Percentiles rank a stretch among this genome's conserved stretches.
Evolutionary conservation across 2,113 vertebrate species (phyloP).

Genomic region (Perognathus longimembris): DNA sequence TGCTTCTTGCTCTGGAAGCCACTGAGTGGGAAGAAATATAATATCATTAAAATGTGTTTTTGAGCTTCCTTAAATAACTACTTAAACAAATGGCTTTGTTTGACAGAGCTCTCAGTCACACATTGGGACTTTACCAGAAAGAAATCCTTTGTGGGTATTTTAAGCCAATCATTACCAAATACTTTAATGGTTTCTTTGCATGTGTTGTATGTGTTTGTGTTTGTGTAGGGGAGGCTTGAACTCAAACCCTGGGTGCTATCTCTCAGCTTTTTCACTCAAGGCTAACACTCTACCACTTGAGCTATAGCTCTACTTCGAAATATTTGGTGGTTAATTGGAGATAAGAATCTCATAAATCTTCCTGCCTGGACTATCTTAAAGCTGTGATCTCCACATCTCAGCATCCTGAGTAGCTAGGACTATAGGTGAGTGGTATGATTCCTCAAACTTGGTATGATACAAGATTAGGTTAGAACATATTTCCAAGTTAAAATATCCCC

Average conservation of each 20-base stretch:
- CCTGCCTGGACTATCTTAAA: too few relatives aligned
- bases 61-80: conserved; percentile 9
- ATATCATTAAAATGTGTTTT: conserved; percentile 19
- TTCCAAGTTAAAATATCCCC: neutral
- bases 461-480: neutral
- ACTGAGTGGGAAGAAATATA: neutral
- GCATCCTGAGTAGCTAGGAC: too few relatives aligned
- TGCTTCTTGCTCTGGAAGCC: conserved; percentile 46
- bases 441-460: neutral
- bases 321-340: too few relatives aligned
- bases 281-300: too few relatives aligned
- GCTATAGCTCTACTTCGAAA: too few relatives aligned
- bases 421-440: neutral
- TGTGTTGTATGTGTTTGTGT: too few relatives aligned
- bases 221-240: too few relatives aligned
- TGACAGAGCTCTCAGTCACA: neutral
- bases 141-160: neutral
- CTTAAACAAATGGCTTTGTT: neutral
- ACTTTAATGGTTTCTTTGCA: neutral
- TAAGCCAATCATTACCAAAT: neutral
- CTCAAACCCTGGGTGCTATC: too few relatives aligned
- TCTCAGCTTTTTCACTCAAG: too few relatives aligned
- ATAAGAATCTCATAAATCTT: too few relatives aligned
- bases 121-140: neutral
- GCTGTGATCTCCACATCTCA: too few relatives aligned